Conservation (phyloP, 2,113 vertebrate genomes). For the Orycteropus afer region DNA sequence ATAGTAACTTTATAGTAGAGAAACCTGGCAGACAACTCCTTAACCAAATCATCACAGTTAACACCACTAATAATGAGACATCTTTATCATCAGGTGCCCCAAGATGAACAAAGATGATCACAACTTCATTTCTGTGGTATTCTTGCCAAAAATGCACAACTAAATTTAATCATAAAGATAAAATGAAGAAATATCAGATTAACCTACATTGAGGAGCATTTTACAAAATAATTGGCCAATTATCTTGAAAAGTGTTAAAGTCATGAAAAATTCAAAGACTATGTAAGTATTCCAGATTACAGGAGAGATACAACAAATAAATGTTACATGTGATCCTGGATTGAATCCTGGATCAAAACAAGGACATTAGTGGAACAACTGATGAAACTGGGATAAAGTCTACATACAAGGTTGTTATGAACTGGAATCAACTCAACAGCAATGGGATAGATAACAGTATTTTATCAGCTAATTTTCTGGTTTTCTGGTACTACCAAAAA, state of each 20-base stretch:
- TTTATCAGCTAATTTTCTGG: not conserved
- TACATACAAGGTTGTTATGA: not conserved
- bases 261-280: not conserved
- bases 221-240: not conserved
- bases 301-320: conserved; percentile 19
- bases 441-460: not conserved
- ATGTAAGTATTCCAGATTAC: not conserved
- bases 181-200: not conserved
- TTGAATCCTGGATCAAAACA: not conserved
- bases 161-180: conserved; percentile 38
- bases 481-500: too few species aligned
- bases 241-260: not conserved
- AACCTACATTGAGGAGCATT: conserved; percentile 7
- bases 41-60: conserved; percentile 28
- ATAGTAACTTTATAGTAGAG: not conserved
- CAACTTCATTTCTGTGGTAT: not conserved
- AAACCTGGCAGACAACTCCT: not conserved
- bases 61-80: not conserved
- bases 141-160: not conserved
- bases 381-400: not conserved
- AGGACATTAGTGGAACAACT: not conserved
- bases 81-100: not conserved
- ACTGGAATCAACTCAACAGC: not conserved
- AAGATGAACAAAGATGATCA: not conserved
- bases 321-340: not conserved